Evolutionary conservation across 2,113 vertebrate species (phyloP).

Genomic region (Phalacrocorax brasilianus): DNA sequence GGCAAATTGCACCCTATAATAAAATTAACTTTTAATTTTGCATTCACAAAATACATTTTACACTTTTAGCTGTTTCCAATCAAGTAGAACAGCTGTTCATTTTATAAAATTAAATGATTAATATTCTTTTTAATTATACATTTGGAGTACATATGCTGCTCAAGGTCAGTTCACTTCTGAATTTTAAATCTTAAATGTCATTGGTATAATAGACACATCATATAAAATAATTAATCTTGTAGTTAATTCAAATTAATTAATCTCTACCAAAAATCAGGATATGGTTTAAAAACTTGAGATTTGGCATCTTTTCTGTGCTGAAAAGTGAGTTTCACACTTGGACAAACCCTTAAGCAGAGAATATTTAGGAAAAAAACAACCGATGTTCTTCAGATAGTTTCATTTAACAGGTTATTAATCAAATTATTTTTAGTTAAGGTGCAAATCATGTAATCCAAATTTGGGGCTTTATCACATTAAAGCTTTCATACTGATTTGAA

Average conservation of each 20-base stretch:
- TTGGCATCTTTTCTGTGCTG: background rate
- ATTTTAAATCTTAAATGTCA: conserved; percentile 30
- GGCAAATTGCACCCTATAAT: conserved; percentile 43
- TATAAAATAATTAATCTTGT: background rate
- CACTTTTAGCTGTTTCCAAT: conserved; percentile 61
- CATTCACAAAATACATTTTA: conserved; percentile 57
- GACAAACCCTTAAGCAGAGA: background rate
- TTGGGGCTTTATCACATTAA: background rate
- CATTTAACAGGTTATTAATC: background rate
- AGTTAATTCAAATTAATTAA: conserved; percentile 4
- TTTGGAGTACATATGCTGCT: conserved; percentile 43
- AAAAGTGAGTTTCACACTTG: background rate
- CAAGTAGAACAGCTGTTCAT: conserved; percentile 47
- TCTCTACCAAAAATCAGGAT: background rate
- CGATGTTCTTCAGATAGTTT: background rate
- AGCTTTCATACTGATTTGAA: background rate
- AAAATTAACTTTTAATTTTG: conserved; percentile 59
- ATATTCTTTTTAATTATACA: conserved; percentile 43
- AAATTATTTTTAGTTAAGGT: background rate
- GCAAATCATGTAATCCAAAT: background rate
- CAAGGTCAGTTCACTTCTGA: conserved; percentile 40
- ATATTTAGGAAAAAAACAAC: background rate
- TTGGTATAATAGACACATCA: background rate
- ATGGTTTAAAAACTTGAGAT: background rate
- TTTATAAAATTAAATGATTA: conserved; percentile 62